Evolutionary conservation across 2,888 invertebrate species (phyloP), one percentile per base, ranked within the genome.

Genomic region (Rutpela maculata): DNA sequence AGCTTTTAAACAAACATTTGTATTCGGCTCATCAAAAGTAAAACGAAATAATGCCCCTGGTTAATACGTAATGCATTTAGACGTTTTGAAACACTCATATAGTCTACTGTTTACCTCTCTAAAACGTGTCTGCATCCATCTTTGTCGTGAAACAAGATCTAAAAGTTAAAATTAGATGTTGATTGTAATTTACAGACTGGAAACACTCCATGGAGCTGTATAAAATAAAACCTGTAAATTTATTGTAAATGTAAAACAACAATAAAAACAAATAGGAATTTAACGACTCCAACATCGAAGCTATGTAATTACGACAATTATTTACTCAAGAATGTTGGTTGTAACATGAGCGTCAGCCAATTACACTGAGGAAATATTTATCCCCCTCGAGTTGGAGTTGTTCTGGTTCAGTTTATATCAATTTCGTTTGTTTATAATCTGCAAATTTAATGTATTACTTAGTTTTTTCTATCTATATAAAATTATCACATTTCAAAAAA

Each of bases 241-340:
- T 60, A 60, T 60, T 70, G 70, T 70, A 60, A 70, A 70, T 43
- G 70, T 60, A 31, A 70, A 35, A 43, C 59, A 70, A 70, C 70
- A 70, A 70, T 60, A 50, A 59, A 70, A 70, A 70, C 70, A 60
- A 70, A 70, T 70, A 60, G 60, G 70, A 70, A 50, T 70, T 70
- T 60, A 70, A 70, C 70, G 70, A 70, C 70, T 70, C 60, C 70
- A n/a, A 22, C 59, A 26, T 70, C 43, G 59, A 38, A 60, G 26
- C 70, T 59, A n/a, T 70, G 70, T 70, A 70, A 70, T 70, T 70
- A 70, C 70, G 38, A 70, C 70, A 70, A 70, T 70, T 70, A 70
- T 70, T 70, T 70, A 57, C 60, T 60, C 60, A 50, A 60, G 70
- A 70, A 70, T 60, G 70, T 60, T 38, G 70, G 70, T 38, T 70